phyloP scores from a whole-genome alignment of 30 jellyfish, hydroid and myxozoan genomes.

The Nemopilema nomurai region DNA sequence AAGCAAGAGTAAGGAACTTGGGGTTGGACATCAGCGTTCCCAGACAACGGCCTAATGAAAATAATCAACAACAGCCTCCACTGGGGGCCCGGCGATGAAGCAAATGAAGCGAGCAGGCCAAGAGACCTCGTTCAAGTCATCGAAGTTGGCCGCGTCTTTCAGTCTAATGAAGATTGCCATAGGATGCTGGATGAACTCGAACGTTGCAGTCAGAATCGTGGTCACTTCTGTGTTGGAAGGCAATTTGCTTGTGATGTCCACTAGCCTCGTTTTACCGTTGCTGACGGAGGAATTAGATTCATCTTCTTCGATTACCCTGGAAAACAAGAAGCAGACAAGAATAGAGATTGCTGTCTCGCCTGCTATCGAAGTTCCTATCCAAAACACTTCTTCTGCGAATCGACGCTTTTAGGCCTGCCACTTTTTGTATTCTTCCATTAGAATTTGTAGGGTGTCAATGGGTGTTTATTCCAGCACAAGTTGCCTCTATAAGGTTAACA shows the following conservation, averaged over 20 bases:
- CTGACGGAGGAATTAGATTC: neutral
- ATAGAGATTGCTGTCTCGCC: neutral
- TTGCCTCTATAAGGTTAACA: too few relatives aligned
- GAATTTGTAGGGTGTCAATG: too few relatives aligned
- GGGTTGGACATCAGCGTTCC: slow-evolving; percentile 76
- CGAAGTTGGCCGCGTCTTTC: slow-evolving; percentile 35
- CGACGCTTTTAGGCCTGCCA: neutral
- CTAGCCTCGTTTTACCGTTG: neutral
- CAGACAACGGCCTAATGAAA: slow-evolving; percentile 67
- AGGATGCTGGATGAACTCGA: slow-evolving; percentile 57
- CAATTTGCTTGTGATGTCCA: slow-evolving; percentile 46
- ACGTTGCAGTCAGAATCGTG: slow-evolving; percentile 64
- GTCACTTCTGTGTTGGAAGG: slow-evolving; percentile 69
- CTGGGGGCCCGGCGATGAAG: slow-evolving; percentile 64
- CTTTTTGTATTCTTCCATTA: neutral
- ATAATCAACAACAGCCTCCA: slow-evolving; percentile 38
- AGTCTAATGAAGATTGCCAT: slow-evolving; percentile 63
- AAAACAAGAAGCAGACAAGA: neutral
- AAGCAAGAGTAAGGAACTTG: slow-evolving; percentile 54
- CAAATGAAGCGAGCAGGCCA: slow-evolving; percentile 74
- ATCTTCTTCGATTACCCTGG: slow-evolving; percentile 16
- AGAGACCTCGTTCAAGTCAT: slow-evolving; percentile 59
- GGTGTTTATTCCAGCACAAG: too few relatives aligned
- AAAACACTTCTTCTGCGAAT: too few relatives aligned
- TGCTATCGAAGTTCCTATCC: too few relatives aligned